Percentiles rank a stretch among this genome's conserved stretches.
These are phyloP conservation scores for Hylyphantes graminicola DNA, from an alignment of 1,140 invertebrate genomes.

Conservation along the genomic window DNA sequence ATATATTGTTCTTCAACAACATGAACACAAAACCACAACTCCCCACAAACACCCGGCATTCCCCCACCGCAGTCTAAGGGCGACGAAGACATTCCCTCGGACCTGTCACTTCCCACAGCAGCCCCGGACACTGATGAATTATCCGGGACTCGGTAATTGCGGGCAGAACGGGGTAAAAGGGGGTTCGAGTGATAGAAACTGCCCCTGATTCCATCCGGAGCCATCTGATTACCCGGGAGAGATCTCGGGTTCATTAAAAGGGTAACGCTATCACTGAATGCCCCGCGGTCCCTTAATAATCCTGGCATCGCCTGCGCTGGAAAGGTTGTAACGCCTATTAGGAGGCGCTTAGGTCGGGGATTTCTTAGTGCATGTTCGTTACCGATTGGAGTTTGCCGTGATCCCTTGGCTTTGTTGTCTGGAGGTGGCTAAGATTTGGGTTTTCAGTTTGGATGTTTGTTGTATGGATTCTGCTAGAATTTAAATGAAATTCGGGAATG, in stretches of 20 bases:
- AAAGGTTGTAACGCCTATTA: conserved; percentile 30
- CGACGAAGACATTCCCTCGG: background rate
- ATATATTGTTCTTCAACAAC: no score
- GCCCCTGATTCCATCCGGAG: conserved; percentile 24
- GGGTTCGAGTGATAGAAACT: conserved; percentile 2
- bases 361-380: no score
- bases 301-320: background rate
- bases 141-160: conserved; percentile 50
- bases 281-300: conserved; percentile 28
- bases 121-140: conserved; percentile 51
- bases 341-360: conserved; percentile 5
- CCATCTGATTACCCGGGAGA: conserved; percentile 43
- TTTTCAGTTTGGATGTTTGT: no score
- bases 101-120: conserved; percentile 52
- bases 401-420: no score
- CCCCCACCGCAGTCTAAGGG: background rate
- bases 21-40: no score
- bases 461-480: no score
- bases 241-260: conserved; percentile 45
- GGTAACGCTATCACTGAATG: conserved; percentile 44
- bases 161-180: background rate
- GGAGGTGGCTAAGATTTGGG: no score
- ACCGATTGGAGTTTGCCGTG: no score
- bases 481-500: no score
- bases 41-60: no score